Base-by-base conservation (phyloP, 2,888 invertebrate species). In the Pyrocoelia pectoralis region DNA sequence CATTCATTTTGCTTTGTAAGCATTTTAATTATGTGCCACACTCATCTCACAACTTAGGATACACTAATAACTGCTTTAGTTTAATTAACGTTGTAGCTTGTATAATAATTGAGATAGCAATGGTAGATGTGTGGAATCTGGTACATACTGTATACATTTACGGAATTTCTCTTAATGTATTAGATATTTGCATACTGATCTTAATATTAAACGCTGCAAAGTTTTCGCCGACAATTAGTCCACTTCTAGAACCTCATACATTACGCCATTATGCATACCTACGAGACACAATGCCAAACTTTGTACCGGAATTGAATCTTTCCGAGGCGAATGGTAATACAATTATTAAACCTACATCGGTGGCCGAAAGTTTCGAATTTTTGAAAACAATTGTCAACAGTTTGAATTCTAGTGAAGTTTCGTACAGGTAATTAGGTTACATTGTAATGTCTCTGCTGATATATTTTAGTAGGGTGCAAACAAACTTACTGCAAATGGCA, bases 161-260 rank as follows among this genome's bases (percentile, higher is more conserved):
- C n/a, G n/a, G n/a, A n/a, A 13, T 40, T 12, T 53, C 48, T 18
- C 57, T 69, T 68, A 69, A 61, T 29, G 29, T 13, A 29, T 9
- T 68, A 87, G 91, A 95, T 83, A 90, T 97, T 68, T 95, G 95
- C 75, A 90, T 96, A 5, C 82, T 99, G 61, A 93, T 98, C 68
- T 82, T 98, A 74, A 92, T 98, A 19, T 89, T 98, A 75, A 99
- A 98, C 82, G 97, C 98, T 9, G 97, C 98, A 0, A 89, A 92
- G 70, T 89, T 92, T 77, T 92, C 95, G 77, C 91, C 93, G 50
- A 94, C 97, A 10, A 95, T 98, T 86, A 84, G 94, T 66, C 92
- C 96, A 5, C 84, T 98, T 54, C 91, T 99, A 77, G 97, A 97
- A 59, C 93, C 95, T 68, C 95, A 97, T 78, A 95, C 95, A 0